phyloP scores from a whole-genome alignment of 2,888 invertebrate genomes.

The Leptarthrus brevirostris region DNA sequence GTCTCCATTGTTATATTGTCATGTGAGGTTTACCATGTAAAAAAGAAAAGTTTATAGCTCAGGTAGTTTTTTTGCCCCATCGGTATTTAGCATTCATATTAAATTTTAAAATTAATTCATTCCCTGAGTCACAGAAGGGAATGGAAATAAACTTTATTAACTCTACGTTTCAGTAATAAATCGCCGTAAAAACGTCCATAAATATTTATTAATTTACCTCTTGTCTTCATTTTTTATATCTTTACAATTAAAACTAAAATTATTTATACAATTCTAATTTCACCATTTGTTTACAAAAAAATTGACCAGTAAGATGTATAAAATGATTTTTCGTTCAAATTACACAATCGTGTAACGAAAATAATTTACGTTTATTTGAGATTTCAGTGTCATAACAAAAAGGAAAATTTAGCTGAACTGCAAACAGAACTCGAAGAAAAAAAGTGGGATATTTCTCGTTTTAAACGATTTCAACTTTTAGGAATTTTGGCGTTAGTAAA shows the following conservation, averaged over 20 bases:
- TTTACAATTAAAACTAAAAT: constrained; percentile 28
- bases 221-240: constrained; percentile 8
- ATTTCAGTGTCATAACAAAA: neutral
- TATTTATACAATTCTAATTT: constrained; percentile 37
- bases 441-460: neutral
- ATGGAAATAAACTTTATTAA: too few species aligned
- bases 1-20: too few species aligned
- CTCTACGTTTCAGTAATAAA: constrained; percentile 15
- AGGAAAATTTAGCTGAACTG: neutral
- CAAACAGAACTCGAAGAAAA: neutral
- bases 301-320: neutral
- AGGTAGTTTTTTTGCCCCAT: too few species aligned
- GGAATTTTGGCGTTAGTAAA: constrained; percentile 37
- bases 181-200: constrained; percentile 42
- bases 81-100: too few species aligned
- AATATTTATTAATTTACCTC: constrained; percentile 39
- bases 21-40: too few species aligned
- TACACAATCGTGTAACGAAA: neutral
- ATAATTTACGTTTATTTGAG: neutral
- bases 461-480: neutral
- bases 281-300: constrained; percentile 27
- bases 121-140: too few species aligned
- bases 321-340: neutral
- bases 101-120: too few species aligned
- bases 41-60: too few species aligned